Evolutionary conservation across 1,140 invertebrate genomes (phyloP).

Genomic region (Drosophila paulistorum): DNA sequence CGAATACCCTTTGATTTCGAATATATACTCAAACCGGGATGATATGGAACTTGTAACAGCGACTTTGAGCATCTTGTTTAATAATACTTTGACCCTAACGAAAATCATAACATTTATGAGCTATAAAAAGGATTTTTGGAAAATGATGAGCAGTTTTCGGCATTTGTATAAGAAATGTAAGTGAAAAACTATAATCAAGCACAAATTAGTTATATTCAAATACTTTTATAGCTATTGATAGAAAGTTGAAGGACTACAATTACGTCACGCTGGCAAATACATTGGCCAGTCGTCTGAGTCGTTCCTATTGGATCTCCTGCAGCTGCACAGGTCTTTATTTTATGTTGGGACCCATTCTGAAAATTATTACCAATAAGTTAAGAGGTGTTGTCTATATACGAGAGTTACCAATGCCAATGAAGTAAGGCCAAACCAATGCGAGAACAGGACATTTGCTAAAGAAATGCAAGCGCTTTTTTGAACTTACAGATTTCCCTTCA

Average conservation of each 20-base stretch:
- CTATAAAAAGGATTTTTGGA: constrained; percentile 57
- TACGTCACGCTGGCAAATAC: constrained; percentile 54
- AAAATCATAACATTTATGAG: constrained; percentile 69
- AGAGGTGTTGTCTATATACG: constrained; percentile 20
- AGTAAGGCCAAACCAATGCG: constrained; percentile 30
- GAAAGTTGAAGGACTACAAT: neutral
- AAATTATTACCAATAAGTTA: constrained; percentile 43
- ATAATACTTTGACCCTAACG: constrained; percentile 68
- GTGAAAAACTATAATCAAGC: neutral
- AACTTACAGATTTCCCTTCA: constrained; percentile 61
- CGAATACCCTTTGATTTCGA: constrained; percentile 65
- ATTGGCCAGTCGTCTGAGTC: constrained; percentile 50
- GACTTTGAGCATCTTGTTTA: constrained; percentile 67
- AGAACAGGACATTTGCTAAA: neutral
- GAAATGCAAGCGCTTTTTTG: neutral
- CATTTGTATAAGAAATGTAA: constrained; percentile 64
- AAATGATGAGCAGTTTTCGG: constrained; percentile 62
- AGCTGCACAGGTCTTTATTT: constrained; percentile 66
- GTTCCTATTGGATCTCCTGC: constrained; percentile 62
- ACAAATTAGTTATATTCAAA: neutral
- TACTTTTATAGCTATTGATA: constrained; percentile 36
- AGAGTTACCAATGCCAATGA: constrained; percentile 76
- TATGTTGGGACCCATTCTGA: constrained; percentile 65
- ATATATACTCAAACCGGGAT: constrained; percentile 57
- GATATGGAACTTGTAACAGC: constrained; percentile 68